Conservation (phyloP, 2,888 invertebrate genomes). For the Pantelozetes paolii region DNA sequence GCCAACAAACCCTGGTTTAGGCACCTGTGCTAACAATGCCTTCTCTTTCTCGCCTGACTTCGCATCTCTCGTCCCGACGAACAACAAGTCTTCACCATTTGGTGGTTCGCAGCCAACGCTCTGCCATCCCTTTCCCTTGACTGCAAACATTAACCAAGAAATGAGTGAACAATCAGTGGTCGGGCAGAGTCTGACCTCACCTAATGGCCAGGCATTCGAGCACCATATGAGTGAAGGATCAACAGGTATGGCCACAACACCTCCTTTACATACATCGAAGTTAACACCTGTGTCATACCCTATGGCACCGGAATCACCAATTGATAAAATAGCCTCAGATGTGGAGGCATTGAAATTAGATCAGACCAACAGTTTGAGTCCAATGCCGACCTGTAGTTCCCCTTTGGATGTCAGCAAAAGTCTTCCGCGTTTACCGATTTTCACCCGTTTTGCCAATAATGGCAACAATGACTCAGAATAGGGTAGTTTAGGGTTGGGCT, state of each 20-base stretch:
- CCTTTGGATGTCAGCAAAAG: slow-evolving; percentile 44
- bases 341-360: slow-evolving; percentile 46
- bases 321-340: slow-evolving; percentile 46
- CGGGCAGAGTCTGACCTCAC: not conserved
- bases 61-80: slow-evolving; percentile 43
- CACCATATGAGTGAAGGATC: slow-evolving; percentile 10
- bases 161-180: slow-evolving; percentile 3
- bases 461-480: slow-evolving; percentile 33
- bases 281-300: slow-evolving; percentile 36
- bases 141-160: not conserved
- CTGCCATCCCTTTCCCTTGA: slow-evolving; percentile 19
- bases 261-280: not conserved
- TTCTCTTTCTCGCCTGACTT: slow-evolving; percentile 47
- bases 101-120: slow-evolving; percentile 41
- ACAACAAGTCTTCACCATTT: slow-evolving; percentile 25
- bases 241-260: slow-evolving; percentile 22
- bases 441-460: slow-evolving; percentile 49
- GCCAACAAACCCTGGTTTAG: slow-evolving; percentile 14
- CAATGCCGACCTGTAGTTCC: slow-evolving; percentile 40
- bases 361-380: slow-evolving; percentile 8
- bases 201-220: not conserved
- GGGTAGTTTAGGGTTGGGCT: not conserved
- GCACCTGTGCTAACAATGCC: slow-evolving; percentile 34
- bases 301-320: slow-evolving; percentile 46
- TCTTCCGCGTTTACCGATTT: slow-evolving; percentile 46